A percentile compares a stretch with the other conserved stretches of the same genome.
phyloP scores from a whole-genome alignment of 2,797 vertebrate genomes.

The Apogon hyalosoma region DNA sequence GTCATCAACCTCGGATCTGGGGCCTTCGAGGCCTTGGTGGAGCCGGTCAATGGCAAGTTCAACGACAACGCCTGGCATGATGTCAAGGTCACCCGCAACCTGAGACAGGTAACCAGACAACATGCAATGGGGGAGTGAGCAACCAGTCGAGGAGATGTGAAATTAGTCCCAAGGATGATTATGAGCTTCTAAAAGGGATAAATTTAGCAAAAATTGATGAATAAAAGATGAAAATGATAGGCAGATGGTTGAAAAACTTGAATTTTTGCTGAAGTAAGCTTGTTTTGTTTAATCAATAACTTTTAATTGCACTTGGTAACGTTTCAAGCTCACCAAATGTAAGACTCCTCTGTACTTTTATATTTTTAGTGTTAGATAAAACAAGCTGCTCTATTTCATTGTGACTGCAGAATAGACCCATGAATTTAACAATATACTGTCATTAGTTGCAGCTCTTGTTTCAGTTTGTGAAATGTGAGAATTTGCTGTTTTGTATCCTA shows the following conservation, averaged over 20 bases:
- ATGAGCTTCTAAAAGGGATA: constrained; percentile 5
- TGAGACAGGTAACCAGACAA: constrained; percentile 99
- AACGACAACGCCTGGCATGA: constrained; percentile 99
- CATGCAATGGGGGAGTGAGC: constrained; percentile 70
- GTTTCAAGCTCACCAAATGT: too few relatives aligned
- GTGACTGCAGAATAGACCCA: too few relatives aligned
- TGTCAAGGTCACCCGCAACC: constrained; percentile 99
- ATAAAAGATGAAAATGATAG: neutral
- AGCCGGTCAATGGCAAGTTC: constrained; percentile 99
- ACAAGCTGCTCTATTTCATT: too few relatives aligned
- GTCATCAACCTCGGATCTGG: constrained; percentile 99
- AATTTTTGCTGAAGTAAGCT: constrained; percentile 9
- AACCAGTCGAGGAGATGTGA: constrained; percentile 10
- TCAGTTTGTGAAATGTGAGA: constrained; percentile 1
- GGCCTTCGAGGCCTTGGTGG: constrained; percentile 99
- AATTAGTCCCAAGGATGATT: constrained; percentile 7
- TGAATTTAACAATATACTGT: too few relatives aligned
- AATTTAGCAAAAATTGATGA: constrained; percentile 1
- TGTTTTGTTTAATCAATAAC: too few relatives aligned
- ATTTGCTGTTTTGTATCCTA: constrained; percentile 16
- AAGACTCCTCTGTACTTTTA: too few relatives aligned
- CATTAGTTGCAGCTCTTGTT: constrained; percentile 22
- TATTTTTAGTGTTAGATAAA: too few relatives aligned
- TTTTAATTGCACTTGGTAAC: too few relatives aligned
- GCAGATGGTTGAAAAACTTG: constrained; percentile 20